Conservation (phyloP, 2,113 vertebrate genomes). For the Atrichornis clamosus region DNA sequence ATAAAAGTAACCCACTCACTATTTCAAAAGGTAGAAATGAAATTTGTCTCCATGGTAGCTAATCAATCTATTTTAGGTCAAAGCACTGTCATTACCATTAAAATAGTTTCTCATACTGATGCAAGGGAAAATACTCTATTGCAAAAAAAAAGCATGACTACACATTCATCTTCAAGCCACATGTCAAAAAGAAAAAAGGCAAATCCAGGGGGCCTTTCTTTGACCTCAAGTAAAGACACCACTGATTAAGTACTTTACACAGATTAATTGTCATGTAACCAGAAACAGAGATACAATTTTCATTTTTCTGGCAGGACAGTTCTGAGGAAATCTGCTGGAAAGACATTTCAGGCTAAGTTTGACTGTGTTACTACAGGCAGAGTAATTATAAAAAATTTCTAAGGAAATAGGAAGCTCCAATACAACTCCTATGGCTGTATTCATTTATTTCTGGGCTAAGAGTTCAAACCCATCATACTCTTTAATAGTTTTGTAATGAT, state of each 20-base stretch:
- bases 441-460: background rate
- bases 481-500: background rate
- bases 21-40: background rate
- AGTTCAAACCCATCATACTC: background rate
- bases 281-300: background rate
- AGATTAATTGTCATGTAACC: background rate
- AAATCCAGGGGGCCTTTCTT: background rate
- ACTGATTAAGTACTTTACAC: background rate
- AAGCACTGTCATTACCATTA: background rate
- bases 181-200: background rate
- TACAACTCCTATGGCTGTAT: background rate
- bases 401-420: background rate
- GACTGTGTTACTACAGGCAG: background rate
- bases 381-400: background rate
- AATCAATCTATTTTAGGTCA: constrained; percentile 1
- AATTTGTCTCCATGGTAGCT: background rate
- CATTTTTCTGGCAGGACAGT: background rate
- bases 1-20: background rate
- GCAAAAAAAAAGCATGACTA: background rate
- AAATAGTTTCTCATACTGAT: constrained; percentile 31
- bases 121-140: background rate
- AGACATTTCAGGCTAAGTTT: background rate
- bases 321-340: background rate
- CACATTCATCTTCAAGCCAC: background rate
- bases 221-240: background rate